Evolutionary conservation across 2,797 vertebrate genomes (phyloP).

Genomic region (Nasua narica): DNA sequence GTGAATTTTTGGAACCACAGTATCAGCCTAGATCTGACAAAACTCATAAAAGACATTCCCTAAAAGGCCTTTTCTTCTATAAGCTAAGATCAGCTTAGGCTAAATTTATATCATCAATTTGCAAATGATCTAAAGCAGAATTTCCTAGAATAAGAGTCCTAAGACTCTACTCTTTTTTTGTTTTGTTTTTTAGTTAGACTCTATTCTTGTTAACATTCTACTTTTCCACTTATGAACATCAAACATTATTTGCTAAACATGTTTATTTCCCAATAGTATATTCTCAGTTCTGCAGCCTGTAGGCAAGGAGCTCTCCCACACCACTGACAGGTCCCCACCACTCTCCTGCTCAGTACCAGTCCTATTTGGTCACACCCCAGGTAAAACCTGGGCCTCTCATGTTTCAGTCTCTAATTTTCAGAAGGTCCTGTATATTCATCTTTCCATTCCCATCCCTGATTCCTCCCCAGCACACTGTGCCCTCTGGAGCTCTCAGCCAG

Average conservation of each 20-base stretch:
- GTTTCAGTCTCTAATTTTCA: background rate
- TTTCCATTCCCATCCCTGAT: background rate
- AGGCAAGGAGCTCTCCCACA: background rate
- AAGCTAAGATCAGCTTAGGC: background rate
- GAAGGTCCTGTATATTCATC: background rate
- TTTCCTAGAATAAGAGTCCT: background rate
- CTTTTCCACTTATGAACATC: background rate
- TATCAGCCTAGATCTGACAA: background rate
- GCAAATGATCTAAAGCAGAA: background rate
- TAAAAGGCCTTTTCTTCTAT: background rate
- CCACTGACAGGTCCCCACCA: background rate
- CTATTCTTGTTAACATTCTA: background rate
- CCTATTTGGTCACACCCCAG: background rate
- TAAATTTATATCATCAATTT: background rate
- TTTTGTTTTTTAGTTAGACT: background rate
- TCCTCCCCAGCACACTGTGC: background rate
- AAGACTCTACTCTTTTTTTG: background rate
- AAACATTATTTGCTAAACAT: background rate
- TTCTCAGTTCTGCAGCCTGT: background rate
- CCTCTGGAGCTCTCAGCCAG: background rate
- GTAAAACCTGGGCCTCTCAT: background rate
- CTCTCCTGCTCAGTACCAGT: background rate
- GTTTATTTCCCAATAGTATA: background rate
- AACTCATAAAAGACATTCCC: background rate
- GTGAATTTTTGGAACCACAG: background rate